A percentile compares a stretch with the other conserved stretches of the same genome.
Conservation (phyloP, 2,888 invertebrate species). For the Euzophera pinguis region DNA sequence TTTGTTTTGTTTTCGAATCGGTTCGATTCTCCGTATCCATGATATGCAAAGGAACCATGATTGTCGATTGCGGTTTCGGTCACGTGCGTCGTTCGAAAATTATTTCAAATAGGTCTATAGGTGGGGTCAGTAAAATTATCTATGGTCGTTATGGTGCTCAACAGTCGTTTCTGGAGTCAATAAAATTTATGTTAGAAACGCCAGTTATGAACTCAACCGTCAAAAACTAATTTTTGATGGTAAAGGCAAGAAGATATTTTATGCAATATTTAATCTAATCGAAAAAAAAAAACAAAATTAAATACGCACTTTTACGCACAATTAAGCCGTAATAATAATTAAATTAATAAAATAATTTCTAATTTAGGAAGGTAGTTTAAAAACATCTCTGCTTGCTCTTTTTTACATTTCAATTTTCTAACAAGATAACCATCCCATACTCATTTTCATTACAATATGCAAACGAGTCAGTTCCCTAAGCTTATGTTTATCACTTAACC, state of each 20-base stretch:
- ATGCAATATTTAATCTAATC: no score
- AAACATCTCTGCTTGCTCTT: not conserved
- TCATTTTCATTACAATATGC: not conserved
- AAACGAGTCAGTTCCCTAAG: not conserved
- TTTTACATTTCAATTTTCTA: not conserved
- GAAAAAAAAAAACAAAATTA: no score
- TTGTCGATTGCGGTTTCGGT: conserved; percentile 45
- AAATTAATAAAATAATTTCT: no score
- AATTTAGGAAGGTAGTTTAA: no score
- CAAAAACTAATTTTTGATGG: conserved; percentile 34
- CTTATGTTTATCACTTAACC: not conserved
- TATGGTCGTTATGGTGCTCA: conserved; percentile 15
- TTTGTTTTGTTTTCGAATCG: conserved; percentile 65
- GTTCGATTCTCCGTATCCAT: conserved; percentile 44
- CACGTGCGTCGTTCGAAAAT: conserved; percentile 39
- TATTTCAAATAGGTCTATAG: conserved; percentile 4
- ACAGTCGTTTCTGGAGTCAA: conserved; percentile 15
- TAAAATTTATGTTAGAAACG: conserved; percentile 17
- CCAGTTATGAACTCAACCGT: conserved; percentile 32
- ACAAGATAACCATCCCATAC: not conserved
- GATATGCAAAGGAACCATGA: conserved; percentile 26
- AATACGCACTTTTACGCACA: no score
- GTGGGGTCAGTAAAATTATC: conserved; percentile 6
- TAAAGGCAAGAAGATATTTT: conserved; percentile 17
- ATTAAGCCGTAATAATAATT: no score